These are phyloP conservation scores for Enteromius mattozi DNA, from an alignment of 2,797 vertebrate genomes.

Conservation along the genomic window DNA sequence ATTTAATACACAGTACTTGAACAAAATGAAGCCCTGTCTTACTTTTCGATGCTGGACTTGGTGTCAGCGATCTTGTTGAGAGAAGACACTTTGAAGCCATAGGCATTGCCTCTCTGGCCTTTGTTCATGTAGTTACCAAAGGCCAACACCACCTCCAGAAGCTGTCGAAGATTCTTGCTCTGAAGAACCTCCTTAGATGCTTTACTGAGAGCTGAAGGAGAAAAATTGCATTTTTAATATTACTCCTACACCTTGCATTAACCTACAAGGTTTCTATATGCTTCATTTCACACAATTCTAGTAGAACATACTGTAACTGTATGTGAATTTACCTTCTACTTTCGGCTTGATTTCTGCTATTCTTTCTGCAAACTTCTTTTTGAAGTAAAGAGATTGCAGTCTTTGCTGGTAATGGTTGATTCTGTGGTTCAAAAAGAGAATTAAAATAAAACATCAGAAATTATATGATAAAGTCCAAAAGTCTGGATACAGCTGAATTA, in stretches of 20 bases:
- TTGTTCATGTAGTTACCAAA: constrained; percentile 99
- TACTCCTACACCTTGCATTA: constrained; percentile 56
- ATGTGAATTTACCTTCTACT: constrained; percentile 83
- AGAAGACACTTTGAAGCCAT: constrained; percentile 91
- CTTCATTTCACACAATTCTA: background rate
- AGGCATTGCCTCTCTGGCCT: constrained; percentile 92
- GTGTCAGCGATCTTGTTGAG: constrained; percentile 96
- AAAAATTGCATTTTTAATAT: background rate
- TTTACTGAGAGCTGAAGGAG: constrained; percentile 78
- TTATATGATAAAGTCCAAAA: background rate
- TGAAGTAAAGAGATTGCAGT: constrained; percentile 91
- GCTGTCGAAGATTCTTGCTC: constrained; percentile 82
- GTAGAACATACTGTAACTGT: background rate
- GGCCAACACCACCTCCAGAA: constrained; percentile 90
- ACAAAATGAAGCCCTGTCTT: constrained; percentile 55
- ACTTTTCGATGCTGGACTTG: constrained; percentile 95
- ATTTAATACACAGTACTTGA: background rate
- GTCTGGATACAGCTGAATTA: background rate
- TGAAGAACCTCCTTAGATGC: constrained; percentile 84
- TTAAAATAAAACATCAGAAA: background rate
- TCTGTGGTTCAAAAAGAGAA: constrained; percentile 68
- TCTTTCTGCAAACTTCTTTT: constrained; percentile 95
- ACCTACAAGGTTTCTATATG: background rate
- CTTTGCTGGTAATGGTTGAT: constrained; percentile 95
- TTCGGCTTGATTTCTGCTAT: constrained; percentile 92